These are phyloP conservation scores for Xestobium rufovillosum DNA, from an alignment of 2,888 invertebrate genomes.

Conservation along the genomic window DNA sequence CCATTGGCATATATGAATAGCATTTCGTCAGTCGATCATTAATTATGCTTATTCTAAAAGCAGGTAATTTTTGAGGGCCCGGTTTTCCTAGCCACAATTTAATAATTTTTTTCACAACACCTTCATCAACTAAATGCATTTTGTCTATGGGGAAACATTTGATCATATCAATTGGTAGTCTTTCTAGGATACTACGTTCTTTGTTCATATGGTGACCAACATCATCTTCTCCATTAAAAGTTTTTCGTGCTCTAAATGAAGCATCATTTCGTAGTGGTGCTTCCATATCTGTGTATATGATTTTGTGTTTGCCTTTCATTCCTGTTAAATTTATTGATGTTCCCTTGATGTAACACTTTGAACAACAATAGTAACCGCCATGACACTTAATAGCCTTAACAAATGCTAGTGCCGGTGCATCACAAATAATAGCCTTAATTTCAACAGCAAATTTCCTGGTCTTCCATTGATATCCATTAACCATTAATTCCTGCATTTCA, in stretches of 20 bases:
- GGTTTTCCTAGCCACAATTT: conserved; percentile 10
- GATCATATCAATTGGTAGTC: conserved; percentile 7
- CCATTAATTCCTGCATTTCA: too few species aligned
- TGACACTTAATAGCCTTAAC: too few species aligned
- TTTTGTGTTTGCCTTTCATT: background rate
- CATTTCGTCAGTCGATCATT: conserved; percentile 7
- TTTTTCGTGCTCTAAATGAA: conserved; percentile 2
- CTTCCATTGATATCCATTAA: too few species aligned
- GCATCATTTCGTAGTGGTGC: background rate
- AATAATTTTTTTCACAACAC: conserved; percentile 8
- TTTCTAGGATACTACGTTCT: too few species aligned
- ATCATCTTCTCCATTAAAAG: conserved; percentile 4
- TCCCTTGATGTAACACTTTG: too few species aligned
- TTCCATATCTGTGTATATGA: background rate
- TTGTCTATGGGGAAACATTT: too few species aligned
- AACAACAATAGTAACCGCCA: too few species aligned
- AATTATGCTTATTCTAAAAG: conserved; percentile 3
- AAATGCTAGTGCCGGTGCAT: too few species aligned
- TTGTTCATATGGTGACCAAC: too few species aligned
- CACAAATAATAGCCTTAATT: too few species aligned
- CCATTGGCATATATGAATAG: conserved; percentile 1
- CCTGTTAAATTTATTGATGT: too few species aligned
- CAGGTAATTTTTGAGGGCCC: conserved; percentile 5
- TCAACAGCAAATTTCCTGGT: too few species aligned
- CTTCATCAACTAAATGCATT: conserved; percentile 8